Conservation (phyloP, 2,797 vertebrate species). For the Danio tinwini region DNA sequence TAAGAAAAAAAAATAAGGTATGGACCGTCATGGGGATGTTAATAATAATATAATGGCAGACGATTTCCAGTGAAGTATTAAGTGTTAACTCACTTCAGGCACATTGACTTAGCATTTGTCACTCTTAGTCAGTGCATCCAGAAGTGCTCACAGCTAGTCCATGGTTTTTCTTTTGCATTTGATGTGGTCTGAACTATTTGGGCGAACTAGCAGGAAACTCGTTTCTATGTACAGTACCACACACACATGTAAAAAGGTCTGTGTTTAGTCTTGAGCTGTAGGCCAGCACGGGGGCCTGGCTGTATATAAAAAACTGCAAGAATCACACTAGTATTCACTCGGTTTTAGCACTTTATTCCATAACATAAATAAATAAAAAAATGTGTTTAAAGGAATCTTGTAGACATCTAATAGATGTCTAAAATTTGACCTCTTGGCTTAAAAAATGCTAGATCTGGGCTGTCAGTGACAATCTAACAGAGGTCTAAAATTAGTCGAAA, state of each 20-base stretch:
- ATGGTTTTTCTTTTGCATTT: conserved; percentile 45
- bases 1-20: neutral
- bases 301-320: conserved; percentile 22
- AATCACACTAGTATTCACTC: conserved; percentile 36
- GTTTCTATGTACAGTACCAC: conserved; percentile 22
- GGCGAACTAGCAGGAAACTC: conserved; percentile 27
- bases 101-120: conserved; percentile 9
- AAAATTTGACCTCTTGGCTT: too few species aligned
- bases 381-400: too few species aligned
- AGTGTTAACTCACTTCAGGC: neutral
- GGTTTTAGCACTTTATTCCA: conserved; percentile 3
- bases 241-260: conserved; percentile 39
- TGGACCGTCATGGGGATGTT: neutral
- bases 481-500: too few species aligned
- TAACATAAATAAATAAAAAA: too few species aligned
- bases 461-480: too few species aligned
- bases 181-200: conserved; percentile 48
- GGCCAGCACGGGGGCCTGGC: conserved; percentile 8
- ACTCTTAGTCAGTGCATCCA: conserved; percentile 24
- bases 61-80: neutral
- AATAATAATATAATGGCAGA: neutral
- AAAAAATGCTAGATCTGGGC: too few species aligned
- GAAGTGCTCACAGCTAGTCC: conserved; percentile 1
- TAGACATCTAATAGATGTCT: too few species aligned
- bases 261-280: conserved; percentile 48